Evolutionary conservation across 2,888 invertebrate genomes (phyloP).

Genomic region (Metalampra italica): DNA sequence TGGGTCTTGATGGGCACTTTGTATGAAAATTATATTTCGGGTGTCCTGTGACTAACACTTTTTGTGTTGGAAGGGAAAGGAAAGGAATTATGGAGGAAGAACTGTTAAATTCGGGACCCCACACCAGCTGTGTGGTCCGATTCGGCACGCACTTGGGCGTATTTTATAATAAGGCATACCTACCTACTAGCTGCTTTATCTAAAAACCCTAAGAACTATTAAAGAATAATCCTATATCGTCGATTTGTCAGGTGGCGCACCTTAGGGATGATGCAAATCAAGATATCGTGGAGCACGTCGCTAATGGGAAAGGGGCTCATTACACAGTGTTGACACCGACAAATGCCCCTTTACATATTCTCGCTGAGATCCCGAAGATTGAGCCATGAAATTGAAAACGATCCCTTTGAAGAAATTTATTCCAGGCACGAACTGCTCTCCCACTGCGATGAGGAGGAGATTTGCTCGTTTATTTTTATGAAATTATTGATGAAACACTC

Average conservation of each 20-base stretch:
- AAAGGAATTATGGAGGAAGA: no score
- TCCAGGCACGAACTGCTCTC: slow-evolving; percentile 74
- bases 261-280: slow-evolving; percentile 29
- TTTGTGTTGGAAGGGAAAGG: no score
- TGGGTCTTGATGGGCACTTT: no score
- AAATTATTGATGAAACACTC: slow-evolving; percentile 72
- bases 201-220: no score
- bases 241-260: not conserved
- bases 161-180: no score
- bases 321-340: slow-evolving; percentile 75
- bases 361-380: slow-evolving; percentile 74
- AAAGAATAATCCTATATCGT: not conserved
- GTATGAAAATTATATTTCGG: no score
- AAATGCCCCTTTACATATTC: slow-evolving; percentile 77
- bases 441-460: slow-evolving; percentile 69
- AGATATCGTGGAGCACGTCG: slow-evolving; percentile 55
- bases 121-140: no score
- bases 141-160: no score
- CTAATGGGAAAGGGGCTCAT: slow-evolving; percentile 69
- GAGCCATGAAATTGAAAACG: slow-evolving; percentile 79
- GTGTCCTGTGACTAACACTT: no score
- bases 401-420: slow-evolving; percentile 77
- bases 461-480: slow-evolving; percentile 77
- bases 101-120: no score
- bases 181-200: no score